These are phyloP conservation scores for Nesogale talazaci DNA, from an alignment of 2,113 vertebrate species.

Conservation along the genomic window DNA sequence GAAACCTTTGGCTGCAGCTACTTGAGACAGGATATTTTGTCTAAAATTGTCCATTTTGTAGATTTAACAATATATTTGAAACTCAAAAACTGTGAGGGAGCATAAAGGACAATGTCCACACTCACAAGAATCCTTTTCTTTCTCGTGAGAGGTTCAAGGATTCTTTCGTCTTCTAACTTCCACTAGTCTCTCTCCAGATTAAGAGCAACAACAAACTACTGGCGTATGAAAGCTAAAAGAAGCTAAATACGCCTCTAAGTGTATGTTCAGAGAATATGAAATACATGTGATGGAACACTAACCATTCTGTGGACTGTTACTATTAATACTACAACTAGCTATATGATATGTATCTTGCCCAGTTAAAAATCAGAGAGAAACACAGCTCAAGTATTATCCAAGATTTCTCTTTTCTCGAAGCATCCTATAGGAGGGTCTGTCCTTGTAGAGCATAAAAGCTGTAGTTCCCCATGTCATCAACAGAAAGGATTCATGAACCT, in stretches of 20 bases:
- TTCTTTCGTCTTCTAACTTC: background rate
- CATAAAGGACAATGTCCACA: background rate
- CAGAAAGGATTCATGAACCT: constrained; percentile 23
- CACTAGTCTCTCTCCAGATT: constrained; percentile 22
- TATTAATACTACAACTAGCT: constrained; percentile 17
- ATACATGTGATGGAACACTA: constrained; percentile 35
- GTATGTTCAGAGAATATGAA: constrained; percentile 24
- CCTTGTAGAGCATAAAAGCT: background rate
- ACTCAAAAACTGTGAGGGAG: background rate
- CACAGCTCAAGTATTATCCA: background rate
- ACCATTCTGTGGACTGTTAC: constrained; percentile 26
- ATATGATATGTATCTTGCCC: background rate
- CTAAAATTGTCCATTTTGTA: background rate
- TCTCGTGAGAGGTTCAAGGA: background rate
- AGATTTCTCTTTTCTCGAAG: background rate
- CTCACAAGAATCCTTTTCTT: background rate
- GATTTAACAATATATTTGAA: constrained; percentile 30
- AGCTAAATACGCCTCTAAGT: background rate
- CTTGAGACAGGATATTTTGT: constrained; percentile 1
- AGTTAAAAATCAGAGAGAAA: background rate
- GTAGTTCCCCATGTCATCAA: too few relatives aligned
- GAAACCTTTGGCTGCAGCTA: background rate
- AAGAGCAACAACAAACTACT: background rate
- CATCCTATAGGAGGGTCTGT: background rate
- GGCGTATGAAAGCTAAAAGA: constrained; percentile 33